These are phyloP conservation scores for Nematopogon swammerdamellus DNA, from an alignment of 2,888 invertebrate species.

Conservation along the genomic window DNA sequence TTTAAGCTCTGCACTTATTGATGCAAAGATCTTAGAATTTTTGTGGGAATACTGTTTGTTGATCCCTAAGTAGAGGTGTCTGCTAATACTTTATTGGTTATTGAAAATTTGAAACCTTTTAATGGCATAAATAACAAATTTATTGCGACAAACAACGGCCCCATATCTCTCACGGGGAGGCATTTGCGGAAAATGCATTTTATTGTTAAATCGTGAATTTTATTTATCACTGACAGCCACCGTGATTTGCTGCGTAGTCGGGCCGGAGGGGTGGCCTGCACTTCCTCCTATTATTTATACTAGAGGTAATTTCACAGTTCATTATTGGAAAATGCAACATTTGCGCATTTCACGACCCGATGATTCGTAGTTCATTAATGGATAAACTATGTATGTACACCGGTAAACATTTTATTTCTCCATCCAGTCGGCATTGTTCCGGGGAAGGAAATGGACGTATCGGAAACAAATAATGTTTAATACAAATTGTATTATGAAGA, in stretches of 20 bases:
- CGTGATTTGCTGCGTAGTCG: constrained; percentile 52
- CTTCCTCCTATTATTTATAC: constrained; percentile 55
- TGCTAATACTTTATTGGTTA: no score
- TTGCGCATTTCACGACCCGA: constrained; percentile 42
- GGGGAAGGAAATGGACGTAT: no score
- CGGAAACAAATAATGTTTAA: no score
- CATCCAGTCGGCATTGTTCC: background rate
- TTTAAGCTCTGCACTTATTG: no score
- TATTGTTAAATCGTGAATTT: constrained; percentile 59
- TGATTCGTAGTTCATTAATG: constrained; percentile 48
- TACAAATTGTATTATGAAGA: no score
- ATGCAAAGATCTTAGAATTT: no score
- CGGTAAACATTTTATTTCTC: constrained; percentile 3
- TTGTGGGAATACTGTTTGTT: no score
- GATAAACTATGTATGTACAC: constrained; percentile 22
- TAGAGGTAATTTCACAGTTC: constrained; percentile 53
- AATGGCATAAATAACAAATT: no score
- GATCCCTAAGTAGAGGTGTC: no score
- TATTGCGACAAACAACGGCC: no score
- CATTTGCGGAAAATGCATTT: constrained; percentile 59
- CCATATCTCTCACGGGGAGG: constrained; percentile 33
- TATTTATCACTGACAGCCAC: constrained; percentile 53
- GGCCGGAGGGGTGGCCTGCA: constrained; percentile 47
- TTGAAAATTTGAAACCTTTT: no score
- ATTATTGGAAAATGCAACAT: constrained; percentile 54